These are phyloP conservation scores for Xanthorhoe spadicearia DNA, from an alignment of 2,888 invertebrate species.

Conservation along the genomic window DNA sequence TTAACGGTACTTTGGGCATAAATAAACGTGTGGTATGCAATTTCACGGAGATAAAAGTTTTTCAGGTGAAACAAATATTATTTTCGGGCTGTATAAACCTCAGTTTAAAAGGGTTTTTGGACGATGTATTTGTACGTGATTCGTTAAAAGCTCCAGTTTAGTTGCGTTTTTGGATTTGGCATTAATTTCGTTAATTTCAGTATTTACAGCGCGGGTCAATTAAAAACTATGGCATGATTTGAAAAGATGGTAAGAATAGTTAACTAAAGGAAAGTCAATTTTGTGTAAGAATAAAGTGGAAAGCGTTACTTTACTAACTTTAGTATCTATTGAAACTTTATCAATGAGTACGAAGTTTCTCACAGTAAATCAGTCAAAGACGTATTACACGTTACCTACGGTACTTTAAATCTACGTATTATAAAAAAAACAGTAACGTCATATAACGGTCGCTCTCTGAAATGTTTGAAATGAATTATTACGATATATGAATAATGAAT, in stretches of 20 bases:
- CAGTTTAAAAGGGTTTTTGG: not conserved
- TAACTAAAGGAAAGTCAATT: too few relatives aligned
- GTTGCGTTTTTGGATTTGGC: not conserved
- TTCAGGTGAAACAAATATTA: conserved; percentile 16
- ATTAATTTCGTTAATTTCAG: too few relatives aligned
- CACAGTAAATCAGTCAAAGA: conserved; percentile 37
- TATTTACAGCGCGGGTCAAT: not conserved
- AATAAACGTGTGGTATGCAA: conserved; percentile 25
- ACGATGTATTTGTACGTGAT: not conserved
- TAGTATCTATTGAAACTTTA: not conserved
- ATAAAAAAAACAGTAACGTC: not conserved
- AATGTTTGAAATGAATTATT: too few relatives aligned
- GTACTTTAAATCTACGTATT: conserved; percentile 14
- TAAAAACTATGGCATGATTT: too few relatives aligned
- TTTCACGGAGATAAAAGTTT: conserved; percentile 22
- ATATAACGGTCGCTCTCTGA: not conserved
- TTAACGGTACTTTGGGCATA: conserved; percentile 19
- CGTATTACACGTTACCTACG: conserved; percentile 6
- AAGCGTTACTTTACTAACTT: not conserved
- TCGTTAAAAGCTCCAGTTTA: not conserved
- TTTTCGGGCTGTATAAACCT: conserved; percentile 10
- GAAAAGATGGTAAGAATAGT: too few relatives aligned
- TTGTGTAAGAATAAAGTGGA: too few relatives aligned
- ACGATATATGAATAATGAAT: too few relatives aligned
- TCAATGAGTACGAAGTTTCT: conserved; percentile 22